These are phyloP conservation scores for Drosophila kikkawai DNA, from an alignment of 1,140 invertebrate genomes.

Conservation along the genomic window DNA sequence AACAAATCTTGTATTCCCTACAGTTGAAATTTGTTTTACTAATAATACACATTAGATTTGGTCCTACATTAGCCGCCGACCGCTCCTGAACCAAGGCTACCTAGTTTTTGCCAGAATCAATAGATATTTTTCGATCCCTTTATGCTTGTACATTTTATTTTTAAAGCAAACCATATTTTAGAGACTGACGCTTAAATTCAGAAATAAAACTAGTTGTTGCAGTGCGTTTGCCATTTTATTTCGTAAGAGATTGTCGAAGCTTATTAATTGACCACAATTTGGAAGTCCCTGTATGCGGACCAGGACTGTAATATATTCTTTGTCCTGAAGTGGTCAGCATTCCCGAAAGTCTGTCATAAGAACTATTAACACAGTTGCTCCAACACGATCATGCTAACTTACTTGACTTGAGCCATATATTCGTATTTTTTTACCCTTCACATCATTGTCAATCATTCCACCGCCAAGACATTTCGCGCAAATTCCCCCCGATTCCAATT, in stretches of 20 bases:
- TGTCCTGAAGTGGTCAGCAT: conserved; percentile 51
- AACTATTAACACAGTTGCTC: neutral
- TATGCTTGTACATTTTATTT: neutral
- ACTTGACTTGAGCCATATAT: conserved; percentile 52
- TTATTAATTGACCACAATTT: conserved; percentile 23
- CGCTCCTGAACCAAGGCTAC: neutral
- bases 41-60: too few species aligned
- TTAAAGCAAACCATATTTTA: neutral
- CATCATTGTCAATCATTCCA: conserved; percentile 36
- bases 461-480: conserved; percentile 55
- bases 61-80: neutral
- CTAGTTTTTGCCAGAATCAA: neutral
- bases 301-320: conserved; percentile 37
- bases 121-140: too few species aligned
- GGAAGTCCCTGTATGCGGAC: conserved; percentile 25
- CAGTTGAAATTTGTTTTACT: neutral
- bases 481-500: conserved; percentile 35
- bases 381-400: neutral
- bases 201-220: neutral
- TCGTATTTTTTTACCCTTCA: conserved; percentile 5
- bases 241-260: neutral
- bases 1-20: neutral
- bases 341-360: conserved; percentile 50
- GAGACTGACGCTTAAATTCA: neutral
- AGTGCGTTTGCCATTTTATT: conserved; percentile 3